Base-by-base conservation (phyloP, 2,888 invertebrate genomes). In the Molanna angustata region DNA sequence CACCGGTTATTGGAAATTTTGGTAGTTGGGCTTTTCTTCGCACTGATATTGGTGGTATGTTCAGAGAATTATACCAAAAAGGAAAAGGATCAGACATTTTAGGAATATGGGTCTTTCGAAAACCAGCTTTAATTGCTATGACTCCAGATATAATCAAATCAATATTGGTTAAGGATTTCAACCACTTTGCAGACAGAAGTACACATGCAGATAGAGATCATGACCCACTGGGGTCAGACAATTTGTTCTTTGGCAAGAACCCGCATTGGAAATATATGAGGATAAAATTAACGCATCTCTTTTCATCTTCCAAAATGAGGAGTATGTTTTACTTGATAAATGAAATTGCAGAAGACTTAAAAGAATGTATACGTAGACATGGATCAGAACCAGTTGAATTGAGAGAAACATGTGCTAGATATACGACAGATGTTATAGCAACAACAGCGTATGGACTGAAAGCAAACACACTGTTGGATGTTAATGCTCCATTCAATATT, bases 1-100 rank as follows among this genome's bases (percentile, higher is more conserved):
- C 56, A 1, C 60, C 66, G 0, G 50, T 70, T 3, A 64, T 70
- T 39, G 70, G 70, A 1, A 69, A 70, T 52, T 59, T 59, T 33
- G 56, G 56, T 3, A 54, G 46, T 14, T 59, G 59, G 59, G 59
- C 59, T n/a, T 41, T 59, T 18, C 48, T 59, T 13, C 31, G 42
- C 4, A 47, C 50, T 6, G 59, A 59, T 18, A 54, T 54, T 2
- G 59, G 59, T 6, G 45, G 49, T 9, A 56, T 59, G 56, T 59
- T 59, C 41, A 56, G 51, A 44, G 46, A 54, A 16, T 32, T 59
- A n/a, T 59, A 59, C 35, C 48, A 58, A 32, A 50, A 58, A 45
- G 49, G 51, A 11, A 54, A 52, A 37, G 49, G 44, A 2, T 27
- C 18, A 4, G 44, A 52, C 14, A 32, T 58, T 2, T 21, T 58